Evolutionary conservation across 2,888 invertebrate genomes (phyloP), one percentile per base, ranked within the genome.

Genomic region (Heliconius ethilla): DNA sequence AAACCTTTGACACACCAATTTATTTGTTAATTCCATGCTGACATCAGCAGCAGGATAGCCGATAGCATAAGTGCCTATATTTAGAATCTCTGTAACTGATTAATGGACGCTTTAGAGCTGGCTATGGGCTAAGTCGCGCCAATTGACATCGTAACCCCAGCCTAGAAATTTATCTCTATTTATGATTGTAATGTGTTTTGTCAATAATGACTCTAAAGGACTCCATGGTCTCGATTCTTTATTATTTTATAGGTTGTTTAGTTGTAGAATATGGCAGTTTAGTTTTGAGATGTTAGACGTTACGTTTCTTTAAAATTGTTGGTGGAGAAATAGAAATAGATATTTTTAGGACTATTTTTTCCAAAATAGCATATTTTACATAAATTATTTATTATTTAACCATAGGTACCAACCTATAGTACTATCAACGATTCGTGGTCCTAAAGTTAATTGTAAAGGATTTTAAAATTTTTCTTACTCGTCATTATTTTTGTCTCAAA

Each of bases 41-140:
- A 93, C 93, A 92, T 93, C 92, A 93, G 88, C 86, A 86, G 82
- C 84, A 80, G 86, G 85, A 87, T 87, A 86, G 87, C 83, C 84
- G 88, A 89, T 90, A 89, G 90, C 92, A 93, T 93, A 93, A 93
- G 89, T 88, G 88, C 87, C 94, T 94, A 94, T 94, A 93, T 94
- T 93, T 94, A 94, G 94, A 94, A 93, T 92, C 92, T 88, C 89
- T 91, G 91, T 88, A 86, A 84, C 90, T 92, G 90, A 91, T 93
- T 93, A 93, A 93, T 92, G 89, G 84, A 85, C 85, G 87, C 89
- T 89, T 89, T 89, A 84, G 82, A 80, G 83, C 82, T 76, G 82
- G 83, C 82, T 85, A 85, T 81, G 82, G 82, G 85, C 82, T 89
- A 89, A 90, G 87, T 87, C 87, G 86, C 85, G 84, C 84, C 86